A percentile compares a stretch with the other conserved stretches of the same genome.
These are phyloP conservation scores for Phataginus tricuspis DNA, from an alignment of 2,797 vertebrate genomes.

Conservation along the genomic window DNA sequence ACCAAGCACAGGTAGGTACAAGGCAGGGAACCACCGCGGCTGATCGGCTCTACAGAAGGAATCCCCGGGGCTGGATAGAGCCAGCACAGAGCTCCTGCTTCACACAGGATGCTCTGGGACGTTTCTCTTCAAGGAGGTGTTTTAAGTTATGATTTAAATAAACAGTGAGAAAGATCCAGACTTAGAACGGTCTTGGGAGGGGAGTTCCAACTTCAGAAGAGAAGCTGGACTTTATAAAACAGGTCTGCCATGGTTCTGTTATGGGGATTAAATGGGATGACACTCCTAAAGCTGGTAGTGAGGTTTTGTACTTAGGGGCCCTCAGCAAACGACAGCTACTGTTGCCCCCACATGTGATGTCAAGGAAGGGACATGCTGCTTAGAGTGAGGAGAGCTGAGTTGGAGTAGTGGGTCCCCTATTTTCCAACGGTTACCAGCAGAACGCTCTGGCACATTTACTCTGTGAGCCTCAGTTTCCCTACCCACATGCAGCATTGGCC, in stretches of 20 bases:
- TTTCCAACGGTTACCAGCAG: background rate
- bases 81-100: background rate
- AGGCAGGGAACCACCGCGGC: background rate
- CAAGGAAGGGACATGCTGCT: background rate
- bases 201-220: background rate
- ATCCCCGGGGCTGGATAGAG: background rate
- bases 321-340: background rate
- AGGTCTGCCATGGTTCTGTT: background rate
- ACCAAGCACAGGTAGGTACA: background rate
- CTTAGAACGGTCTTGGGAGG: background rate
- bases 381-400: background rate
- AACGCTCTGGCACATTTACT: fast-evolving
- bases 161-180: background rate
- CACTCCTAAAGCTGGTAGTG: too few species aligned
- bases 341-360: fast-evolving
- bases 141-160: background rate
- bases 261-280: background rate
- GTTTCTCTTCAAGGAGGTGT: background rate
- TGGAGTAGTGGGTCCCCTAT: background rate
- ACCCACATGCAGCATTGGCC: fast-evolving
- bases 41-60: background rate
- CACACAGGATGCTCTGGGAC: background rate
- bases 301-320: background rate
- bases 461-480: background rate
- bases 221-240: background rate